Percentiles rank a stretch among this genome's conserved stretches.
Conservation (phyloP, 2,113 vertebrate species). For the Propithecus coquereli region DNA sequence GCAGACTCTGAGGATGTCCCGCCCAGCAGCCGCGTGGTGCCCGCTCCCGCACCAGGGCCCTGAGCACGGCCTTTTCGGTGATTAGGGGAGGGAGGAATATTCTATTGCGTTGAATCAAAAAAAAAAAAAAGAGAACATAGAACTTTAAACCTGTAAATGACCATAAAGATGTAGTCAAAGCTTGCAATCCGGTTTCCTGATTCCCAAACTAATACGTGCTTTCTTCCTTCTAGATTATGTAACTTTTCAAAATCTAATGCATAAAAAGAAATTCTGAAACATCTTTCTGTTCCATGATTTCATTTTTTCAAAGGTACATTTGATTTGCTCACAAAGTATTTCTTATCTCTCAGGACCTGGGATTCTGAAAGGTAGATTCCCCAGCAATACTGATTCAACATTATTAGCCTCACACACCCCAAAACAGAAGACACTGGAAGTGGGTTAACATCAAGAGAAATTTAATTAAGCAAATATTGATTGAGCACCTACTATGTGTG, state of each 20-base stretch:
- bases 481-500: not conserved
- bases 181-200: conserved; percentile 43
- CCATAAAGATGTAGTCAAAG: conserved; percentile 2
- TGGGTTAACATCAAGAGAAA: not conserved
- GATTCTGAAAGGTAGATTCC: conserved; percentile 40
- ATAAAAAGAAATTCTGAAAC: not conserved
- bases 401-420: not conserved
- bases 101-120: not conserved
- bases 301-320: conserved; percentile 32
- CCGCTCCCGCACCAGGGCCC: not conserved
- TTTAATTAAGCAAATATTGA: not conserved
- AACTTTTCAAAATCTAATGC: conserved; percentile 34
- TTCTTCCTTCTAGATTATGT: conserved; percentile 1
- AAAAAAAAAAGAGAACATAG: not conserved
- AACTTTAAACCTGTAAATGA: conserved; percentile 1
- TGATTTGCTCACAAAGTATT: conserved; percentile 43
- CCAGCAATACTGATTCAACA: conserved; percentile 21
- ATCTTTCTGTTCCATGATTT: conserved; percentile 37
- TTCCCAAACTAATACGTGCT: conserved; percentile 54
- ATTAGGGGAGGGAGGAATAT: not conserved
- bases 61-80: not conserved
- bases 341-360: conserved; percentile 21
- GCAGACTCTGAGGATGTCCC: not conserved
- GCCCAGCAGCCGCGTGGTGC: not conserved
- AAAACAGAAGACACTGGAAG: not conserved